A percentile compares a stretch with the other conserved stretches of the same genome.
phyloP scores from a whole-genome alignment of 2,113 vertebrate species.

The Xiphophorus hellerii region DNA sequence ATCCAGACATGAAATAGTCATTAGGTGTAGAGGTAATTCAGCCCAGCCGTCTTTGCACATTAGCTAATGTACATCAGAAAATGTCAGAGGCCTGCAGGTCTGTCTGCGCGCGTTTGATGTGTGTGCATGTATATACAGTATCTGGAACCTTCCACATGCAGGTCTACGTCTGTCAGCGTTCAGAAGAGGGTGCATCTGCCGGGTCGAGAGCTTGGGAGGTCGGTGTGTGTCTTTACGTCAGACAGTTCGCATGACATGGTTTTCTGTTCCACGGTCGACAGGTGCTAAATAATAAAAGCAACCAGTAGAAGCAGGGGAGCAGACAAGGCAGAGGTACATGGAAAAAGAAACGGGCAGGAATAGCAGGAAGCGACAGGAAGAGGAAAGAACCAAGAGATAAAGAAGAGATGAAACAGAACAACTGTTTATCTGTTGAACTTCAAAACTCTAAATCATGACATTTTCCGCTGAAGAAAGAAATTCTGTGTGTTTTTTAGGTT shows the following conservation, averaged over 20 bases:
- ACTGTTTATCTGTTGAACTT: constrained; percentile 13
- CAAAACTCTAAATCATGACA: constrained; percentile 5
- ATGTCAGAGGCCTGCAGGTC: constrained; percentile 33
- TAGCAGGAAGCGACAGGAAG: constrained; percentile 10
- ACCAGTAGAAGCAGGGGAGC: constrained; percentile 34
- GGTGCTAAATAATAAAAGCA: constrained; percentile 75
- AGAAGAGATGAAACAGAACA: not conserved
- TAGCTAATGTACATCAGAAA: constrained; percentile 73
- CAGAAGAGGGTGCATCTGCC: constrained; percentile 18
- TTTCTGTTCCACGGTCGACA: constrained; percentile 63
- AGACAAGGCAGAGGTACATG: constrained; percentile 33
- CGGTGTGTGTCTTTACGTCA: constrained; percentile 44
- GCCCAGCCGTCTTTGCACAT: constrained; percentile 65
- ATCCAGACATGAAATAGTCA: constrained; percentile 76
- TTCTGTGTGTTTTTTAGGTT: not conserved
- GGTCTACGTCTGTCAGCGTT: constrained; percentile 39
- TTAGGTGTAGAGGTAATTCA: constrained; percentile 71
- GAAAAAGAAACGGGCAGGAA: constrained; percentile 22
- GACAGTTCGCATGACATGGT: constrained; percentile 49
- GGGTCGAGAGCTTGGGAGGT: constrained; percentile 4
- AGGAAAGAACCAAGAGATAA: not conserved
- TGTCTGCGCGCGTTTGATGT: constrained; percentile 24
- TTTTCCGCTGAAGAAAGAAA: constrained; percentile 1
- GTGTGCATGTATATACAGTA: constrained; percentile 50
- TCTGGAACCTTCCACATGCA: constrained; percentile 16